phyloP scores from a whole-genome alignment of 1,140 invertebrate genomes.

The Acromyrmex echinatior region DNA sequence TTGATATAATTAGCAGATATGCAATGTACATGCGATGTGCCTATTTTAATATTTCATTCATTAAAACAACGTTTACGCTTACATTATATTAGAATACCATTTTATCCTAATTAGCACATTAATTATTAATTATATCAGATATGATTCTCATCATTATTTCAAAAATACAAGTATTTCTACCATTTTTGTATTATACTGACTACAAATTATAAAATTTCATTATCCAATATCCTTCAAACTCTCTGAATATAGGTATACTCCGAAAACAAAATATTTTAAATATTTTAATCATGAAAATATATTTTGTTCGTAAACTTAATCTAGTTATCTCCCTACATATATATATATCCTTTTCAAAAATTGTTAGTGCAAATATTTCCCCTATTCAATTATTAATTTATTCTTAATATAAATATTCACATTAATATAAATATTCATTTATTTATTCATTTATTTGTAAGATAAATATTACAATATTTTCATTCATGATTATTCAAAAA shows the following conservation, averaged over 20 bases:
- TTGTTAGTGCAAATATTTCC: conserved; percentile 10
- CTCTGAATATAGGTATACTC: neutral
- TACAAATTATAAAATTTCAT: conserved; percentile 34
- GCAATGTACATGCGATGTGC: neutral
- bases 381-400: conserved; percentile 15
- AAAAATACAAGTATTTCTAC: neutral
- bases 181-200: neutral
- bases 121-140: neutral
- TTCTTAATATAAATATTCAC: neutral
- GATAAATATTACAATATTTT: neutral
- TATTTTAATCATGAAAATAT: neutral
- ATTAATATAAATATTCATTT: no score
- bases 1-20: conserved; percentile 11
- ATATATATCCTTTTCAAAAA: neutral
- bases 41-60: conserved; percentile 34
- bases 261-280: conserved; percentile 24
- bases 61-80: neutral
- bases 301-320: conserved; percentile 23
- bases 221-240: conserved; percentile 4
- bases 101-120: conserved; percentile 19
- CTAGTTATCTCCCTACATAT: neutral
- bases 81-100: conserved; percentile 3
- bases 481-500: neutral
- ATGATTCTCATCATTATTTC: neutral
- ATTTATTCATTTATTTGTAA: no score